Percentiles rank a stretch among this genome's conserved stretches.
Evolutionary conservation across 2,797 vertebrate species (phyloP).

Genomic region (Limnodromus scolopaceus): DNA sequence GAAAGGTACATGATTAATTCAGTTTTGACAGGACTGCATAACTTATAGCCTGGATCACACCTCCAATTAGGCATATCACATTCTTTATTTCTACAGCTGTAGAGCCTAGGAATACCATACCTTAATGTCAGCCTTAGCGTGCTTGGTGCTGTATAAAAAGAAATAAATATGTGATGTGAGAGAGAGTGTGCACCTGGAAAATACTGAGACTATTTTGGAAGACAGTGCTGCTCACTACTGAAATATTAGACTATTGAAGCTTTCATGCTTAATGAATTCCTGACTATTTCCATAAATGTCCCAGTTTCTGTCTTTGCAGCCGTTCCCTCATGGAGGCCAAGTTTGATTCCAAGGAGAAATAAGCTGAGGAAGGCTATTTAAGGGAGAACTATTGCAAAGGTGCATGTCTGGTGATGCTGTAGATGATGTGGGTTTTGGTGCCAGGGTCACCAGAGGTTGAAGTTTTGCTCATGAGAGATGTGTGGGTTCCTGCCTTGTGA

Average conservation of each 20-base stretch:
- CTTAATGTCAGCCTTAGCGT: not conserved
- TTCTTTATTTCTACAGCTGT: conserved; percentile 35
- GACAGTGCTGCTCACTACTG: not conserved
- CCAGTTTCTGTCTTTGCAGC: not conserved
- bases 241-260: not conserved
- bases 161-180: not conserved
- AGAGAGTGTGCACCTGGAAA: not conserved
- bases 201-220: not conserved
- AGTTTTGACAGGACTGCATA: conserved; percentile 24
- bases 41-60: conserved; percentile 55
- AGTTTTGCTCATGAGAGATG: not conserved
- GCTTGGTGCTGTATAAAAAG: not conserved
- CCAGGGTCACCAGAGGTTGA: not conserved
- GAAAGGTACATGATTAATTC: conserved; percentile 51
- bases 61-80: conserved; percentile 41
- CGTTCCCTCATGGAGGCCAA: not conserved
- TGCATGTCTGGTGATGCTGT: not conserved
- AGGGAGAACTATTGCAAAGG: not conserved
- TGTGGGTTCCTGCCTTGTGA: not conserved
- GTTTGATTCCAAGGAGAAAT: not conserved
- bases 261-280: not conserved
- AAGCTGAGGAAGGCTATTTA: not conserved
- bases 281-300: not conserved
- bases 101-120: not conserved
- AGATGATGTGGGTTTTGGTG: not conserved